These are phyloP conservation scores for Megastigmus dorsalis DNA, from an alignment of 2,888 invertebrate genomes.

Conservation along the genomic window DNA sequence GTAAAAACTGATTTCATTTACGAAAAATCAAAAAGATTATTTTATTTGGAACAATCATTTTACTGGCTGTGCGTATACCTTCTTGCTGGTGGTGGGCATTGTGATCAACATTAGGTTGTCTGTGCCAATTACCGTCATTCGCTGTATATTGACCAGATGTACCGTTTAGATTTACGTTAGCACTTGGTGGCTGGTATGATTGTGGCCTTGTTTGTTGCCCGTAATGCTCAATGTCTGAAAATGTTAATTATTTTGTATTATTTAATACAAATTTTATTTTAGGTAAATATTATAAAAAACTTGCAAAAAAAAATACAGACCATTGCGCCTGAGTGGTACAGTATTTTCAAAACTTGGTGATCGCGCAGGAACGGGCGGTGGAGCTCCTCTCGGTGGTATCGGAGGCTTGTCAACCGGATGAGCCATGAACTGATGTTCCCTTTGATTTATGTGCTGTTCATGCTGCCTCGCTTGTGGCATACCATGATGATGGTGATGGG, in stretches of 20 bases:
- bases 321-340: constrained; percentile 67
- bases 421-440: constrained; percentile 48
- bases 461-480: constrained; percentile 71
- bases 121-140: constrained; percentile 67
- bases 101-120: constrained; percentile 66
- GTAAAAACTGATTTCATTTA: constrained; percentile 25
- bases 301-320: constrained; percentile 61
- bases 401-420: constrained; percentile 76
- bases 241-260: constrained; percentile 6
- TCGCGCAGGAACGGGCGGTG: constrained; percentile 77
- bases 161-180: constrained; percentile 70
- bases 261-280: background rate
- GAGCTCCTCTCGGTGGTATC: constrained; percentile 78
- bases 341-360: constrained; percentile 73
- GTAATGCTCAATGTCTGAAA: constrained; percentile 66
- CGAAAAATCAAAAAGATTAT: constrained; percentile 10
- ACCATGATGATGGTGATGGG: constrained; percentile 76
- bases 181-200: constrained; percentile 68
- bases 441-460: constrained; percentile 63
- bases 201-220: constrained; percentile 66
- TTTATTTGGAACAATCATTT: constrained; percentile 50
- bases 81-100: constrained; percentile 61
- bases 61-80: constrained; percentile 63
- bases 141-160: constrained; percentile 67
- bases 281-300: constrained; percentile 18